phyloP scores from a whole-genome alignment of 2,113 vertebrate genomes.

The Cyprinus carpio region DNA sequence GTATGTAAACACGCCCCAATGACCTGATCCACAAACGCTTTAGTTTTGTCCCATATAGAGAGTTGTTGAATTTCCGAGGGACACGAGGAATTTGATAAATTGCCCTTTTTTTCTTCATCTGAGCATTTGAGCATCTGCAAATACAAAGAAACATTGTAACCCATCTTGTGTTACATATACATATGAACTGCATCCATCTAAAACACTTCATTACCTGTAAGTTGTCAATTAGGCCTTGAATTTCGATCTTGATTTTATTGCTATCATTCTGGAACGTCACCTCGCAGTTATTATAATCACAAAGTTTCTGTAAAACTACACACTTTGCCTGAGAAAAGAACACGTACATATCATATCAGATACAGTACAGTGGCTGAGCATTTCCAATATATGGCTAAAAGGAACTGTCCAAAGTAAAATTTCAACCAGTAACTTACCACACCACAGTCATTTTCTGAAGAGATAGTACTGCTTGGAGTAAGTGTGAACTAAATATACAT shows the following conservation, averaged over 20 bases:
- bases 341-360: background rate
- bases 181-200: background rate
- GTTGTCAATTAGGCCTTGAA: constrained; percentile 39
- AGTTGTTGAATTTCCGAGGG: background rate
- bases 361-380: background rate
- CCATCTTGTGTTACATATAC: background rate
- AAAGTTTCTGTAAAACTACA: constrained; percentile 16
- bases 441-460: background rate
- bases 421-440: background rate
- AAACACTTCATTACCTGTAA: constrained; percentile 44
- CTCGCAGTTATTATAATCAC: background rate
- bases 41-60: constrained; percentile 22
- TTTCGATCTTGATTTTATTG: constrained; percentile 3
- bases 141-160: background rate
- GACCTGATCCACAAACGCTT: background rate
- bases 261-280: background rate
- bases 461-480: background rate
- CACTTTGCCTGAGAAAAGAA: constrained; percentile 23
- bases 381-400: background rate
- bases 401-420: background rate
- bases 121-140: constrained; percentile 1
- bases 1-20: background rate
- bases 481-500: background rate
- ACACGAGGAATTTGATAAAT: background rate
- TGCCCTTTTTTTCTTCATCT: background rate